These are phyloP conservation scores for Netelia inedita DNA, from an alignment of 2,888 invertebrate species.

Conservation along the genomic window DNA sequence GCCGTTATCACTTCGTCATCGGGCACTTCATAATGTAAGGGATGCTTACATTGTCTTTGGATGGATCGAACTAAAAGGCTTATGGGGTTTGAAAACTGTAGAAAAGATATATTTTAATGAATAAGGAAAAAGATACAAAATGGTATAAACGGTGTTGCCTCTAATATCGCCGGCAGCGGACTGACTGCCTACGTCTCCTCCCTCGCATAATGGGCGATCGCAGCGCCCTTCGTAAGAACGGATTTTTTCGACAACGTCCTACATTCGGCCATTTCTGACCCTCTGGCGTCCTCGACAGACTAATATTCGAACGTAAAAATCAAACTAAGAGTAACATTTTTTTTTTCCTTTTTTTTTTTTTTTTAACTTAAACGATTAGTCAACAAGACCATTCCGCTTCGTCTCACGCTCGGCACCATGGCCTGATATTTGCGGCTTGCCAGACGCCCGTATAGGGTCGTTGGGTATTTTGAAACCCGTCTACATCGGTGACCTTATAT, in stretches of 20 bases:
- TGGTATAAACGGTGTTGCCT: too few relatives aligned
- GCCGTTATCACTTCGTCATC: too few relatives aligned
- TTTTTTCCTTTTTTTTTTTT: not conserved
- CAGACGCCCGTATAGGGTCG: constrained; percentile 40
- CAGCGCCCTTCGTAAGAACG: too few relatives aligned
- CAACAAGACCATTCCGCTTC: not conserved
- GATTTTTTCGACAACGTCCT: not conserved
- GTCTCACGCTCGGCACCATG: constrained; percentile 3
- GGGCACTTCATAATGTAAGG: too few relatives aligned
- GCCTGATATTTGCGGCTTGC: constrained; percentile 45
- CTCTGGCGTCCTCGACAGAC: constrained; percentile 1
- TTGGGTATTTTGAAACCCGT: constrained; percentile 41
- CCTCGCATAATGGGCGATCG: too few relatives aligned
- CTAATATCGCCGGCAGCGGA: too few relatives aligned
- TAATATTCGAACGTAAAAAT: not conserved
- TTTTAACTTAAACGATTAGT: not conserved
- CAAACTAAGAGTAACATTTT: not conserved
- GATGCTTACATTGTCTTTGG: not conserved
- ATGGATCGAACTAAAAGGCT: too few relatives aligned
- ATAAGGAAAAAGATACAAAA: too few relatives aligned
- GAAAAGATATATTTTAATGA: too few relatives aligned
- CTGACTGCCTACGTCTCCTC: too few relatives aligned
- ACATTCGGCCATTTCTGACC: constrained; percentile 14
- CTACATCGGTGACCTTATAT: constrained; percentile 35
- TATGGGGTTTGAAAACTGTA: too few relatives aligned